Base-by-base conservation (phyloP, 2,888 invertebrate genomes). In the Panopea generosa region DNA sequence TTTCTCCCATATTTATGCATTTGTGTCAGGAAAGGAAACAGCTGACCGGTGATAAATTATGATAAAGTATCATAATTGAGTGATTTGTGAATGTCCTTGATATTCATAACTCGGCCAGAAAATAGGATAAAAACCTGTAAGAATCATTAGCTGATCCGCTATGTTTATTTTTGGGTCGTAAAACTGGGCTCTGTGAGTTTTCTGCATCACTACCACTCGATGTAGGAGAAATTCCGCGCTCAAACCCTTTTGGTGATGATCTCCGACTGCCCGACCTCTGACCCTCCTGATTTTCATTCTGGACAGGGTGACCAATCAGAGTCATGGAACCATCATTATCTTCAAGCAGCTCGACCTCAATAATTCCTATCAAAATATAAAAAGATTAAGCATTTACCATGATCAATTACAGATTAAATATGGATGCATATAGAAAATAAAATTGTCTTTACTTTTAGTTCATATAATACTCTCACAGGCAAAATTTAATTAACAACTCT, bases 321-420 rank as follows among this genome's bases (percentile, higher is more conserved):
- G 92, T 93, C 52, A 94, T 90, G 85, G 93, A 93, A 7, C 94
- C 94, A 82, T 93, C 93, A 53, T 90, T 90, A 76, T 93, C 94
- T 84, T 94, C 93, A 20, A 92, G 88, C 71, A 94, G 91, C 52
- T 91, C 85, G 24, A 93, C 93, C 84, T 93, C 91, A 50, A 94
- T 90, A 9, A 90, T 85, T 69, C 93, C 93, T 92, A 33, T 4
- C n/a, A n/a, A n/a, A n/a, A n/a, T n/a, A n/a, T n/a, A n/a, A n/a
- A n/a, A n/a, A n/a, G n/a, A n/a, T n/a, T n/a, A n/a, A n/a, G n/a
- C n/a, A n/a, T n/a, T n/a, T n/a, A n/a, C n/a, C n/a, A n/a, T n/a
- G n/a, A n/a, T n/a, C n/a, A n/a, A n/a, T n/a, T n/a, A n/a, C n/a
- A n/a, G n/a, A n/a, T n/a, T n/a, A n/a, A n/a, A n/a, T n/a, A n/a